Conservation (phyloP, 2,113 vertebrate species). For the Tympanuchus pallidicinctus region DNA sequence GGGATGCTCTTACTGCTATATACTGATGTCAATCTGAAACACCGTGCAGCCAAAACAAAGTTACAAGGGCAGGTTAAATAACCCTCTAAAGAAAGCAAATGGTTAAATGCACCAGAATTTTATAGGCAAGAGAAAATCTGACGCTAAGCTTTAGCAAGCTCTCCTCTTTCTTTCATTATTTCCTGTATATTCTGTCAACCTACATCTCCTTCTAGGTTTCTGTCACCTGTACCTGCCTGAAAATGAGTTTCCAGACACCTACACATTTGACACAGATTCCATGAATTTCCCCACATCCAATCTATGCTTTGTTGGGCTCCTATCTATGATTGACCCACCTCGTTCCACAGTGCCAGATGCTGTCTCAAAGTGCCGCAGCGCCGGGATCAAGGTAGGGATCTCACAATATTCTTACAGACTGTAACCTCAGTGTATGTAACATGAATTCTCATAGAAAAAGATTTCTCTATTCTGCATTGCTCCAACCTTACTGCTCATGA, state of each 20-base stretch:
- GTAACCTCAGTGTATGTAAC: background rate
- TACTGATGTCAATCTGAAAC: background rate
- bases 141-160: background rate
- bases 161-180: background rate
- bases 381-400: conserved; percentile 82
- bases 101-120: background rate
- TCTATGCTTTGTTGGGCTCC: conserved; percentile 83
- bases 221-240: conserved; percentile 83
- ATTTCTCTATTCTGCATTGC: conserved; percentile 1
- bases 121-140: accelerated
- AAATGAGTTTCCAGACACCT: conserved; percentile 77
- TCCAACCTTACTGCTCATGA: background rate
- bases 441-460: background rate
- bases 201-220: conserved; percentile 74
- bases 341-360: conserved; percentile 85
- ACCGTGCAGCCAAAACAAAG: background rate
- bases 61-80: background rate
- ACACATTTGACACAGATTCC: conserved; percentile 77
- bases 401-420: background rate
- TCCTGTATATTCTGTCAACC: background rate
- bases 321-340: conserved; percentile 85
- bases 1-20: background rate
- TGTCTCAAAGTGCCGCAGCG: conserved; percentile 83
- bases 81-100: background rate
- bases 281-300: conserved; percentile 83